Base-by-base conservation (phyloP, 2,888 invertebrate genomes). In the Chaitophorus viminalis region DNA sequence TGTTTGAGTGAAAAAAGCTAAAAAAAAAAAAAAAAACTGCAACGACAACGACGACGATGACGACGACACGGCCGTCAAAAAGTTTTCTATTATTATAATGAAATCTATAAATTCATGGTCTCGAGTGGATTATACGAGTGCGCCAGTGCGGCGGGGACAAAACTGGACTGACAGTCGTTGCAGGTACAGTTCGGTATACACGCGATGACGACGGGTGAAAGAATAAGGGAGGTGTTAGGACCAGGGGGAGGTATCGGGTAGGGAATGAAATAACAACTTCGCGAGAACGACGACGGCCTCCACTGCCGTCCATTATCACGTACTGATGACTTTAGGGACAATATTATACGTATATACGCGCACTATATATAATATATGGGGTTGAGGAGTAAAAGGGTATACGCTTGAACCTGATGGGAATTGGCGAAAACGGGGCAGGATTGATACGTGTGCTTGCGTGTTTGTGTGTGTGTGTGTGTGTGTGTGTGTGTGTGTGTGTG, bases 241-340 rank as follows among this genome's bases (percentile, higher is more conserved):
- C n/a, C n/a, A n/a, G n/a, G 39, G 39, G 39, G 1, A 39, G 39
- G 39, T 6, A 39, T 39, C 36, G 46, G 46, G 46, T 46, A 18
- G 46, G 39, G 46, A 70, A 81, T 46, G 46, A 60, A 70, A 82
- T 82, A 70, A 82, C 54, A 68, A 81, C 68, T 81, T 81, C 52
- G 31, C 52, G 31, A 52, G 52, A 77, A 77, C 78, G 52, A 33
- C 77, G 21, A 18, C 78, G 33, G 14, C 1, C 76, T 31, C 78
- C 78, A 25, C 54, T 25, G 54, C 54, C 54, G 54, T 78, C 78
- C 78, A 78, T 78, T 78, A 78, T 60, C 78, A 25, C 74, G 74
- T 74, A 36, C 65, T n/a, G 65, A 79, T 36, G 39, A 68, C 39
- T 79, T 65, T 29, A 2, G 79, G 65, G 65, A 79, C 79, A 70